These are phyloP conservation scores for Oreochromis mossambicus DNA, from an alignment of 2,797 vertebrate genomes.

Conservation along the genomic window DNA sequence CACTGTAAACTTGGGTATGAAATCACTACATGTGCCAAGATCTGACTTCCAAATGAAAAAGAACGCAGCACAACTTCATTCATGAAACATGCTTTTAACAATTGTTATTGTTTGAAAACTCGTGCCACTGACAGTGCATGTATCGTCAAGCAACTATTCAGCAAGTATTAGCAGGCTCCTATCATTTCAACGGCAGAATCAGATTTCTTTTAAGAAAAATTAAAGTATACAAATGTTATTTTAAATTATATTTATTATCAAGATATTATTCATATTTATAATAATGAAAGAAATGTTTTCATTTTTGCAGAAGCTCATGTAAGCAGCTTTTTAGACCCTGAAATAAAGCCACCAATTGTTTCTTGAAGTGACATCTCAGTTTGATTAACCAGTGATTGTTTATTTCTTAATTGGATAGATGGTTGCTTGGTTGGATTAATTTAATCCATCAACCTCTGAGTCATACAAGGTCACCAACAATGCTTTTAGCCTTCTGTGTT, in stretches of 20 bases:
- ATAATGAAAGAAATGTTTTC: neutral
- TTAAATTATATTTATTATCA: neutral
- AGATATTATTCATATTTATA: neutral
- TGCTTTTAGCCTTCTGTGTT: constrained; percentile 35
- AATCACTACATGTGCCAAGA: neutral
- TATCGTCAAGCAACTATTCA: neutral
- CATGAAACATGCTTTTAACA: neutral
- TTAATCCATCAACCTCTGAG: neutral
- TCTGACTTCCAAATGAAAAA: neutral
- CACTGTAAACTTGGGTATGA: neutral
- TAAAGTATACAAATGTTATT: neutral
- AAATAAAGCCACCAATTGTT: neutral
- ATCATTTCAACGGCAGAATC: neutral
- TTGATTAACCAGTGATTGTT: neutral
- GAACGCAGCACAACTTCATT: neutral
- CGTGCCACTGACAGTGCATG: neutral
- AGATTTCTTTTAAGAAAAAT: neutral
- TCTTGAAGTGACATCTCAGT: neutral
- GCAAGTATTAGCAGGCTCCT: neutral
- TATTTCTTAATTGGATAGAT: neutral
- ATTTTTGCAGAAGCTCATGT: neutral
- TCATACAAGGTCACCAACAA: neutral
- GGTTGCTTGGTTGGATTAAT: neutral
- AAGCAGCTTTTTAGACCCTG: neutral
- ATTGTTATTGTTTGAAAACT: neutral